Percentiles rank a stretch among this genome's conserved stretches.
Evolutionary conservation across 2,113 vertebrate genomes (phyloP).

Genomic region (Pygoscelis adeliae): DNA sequence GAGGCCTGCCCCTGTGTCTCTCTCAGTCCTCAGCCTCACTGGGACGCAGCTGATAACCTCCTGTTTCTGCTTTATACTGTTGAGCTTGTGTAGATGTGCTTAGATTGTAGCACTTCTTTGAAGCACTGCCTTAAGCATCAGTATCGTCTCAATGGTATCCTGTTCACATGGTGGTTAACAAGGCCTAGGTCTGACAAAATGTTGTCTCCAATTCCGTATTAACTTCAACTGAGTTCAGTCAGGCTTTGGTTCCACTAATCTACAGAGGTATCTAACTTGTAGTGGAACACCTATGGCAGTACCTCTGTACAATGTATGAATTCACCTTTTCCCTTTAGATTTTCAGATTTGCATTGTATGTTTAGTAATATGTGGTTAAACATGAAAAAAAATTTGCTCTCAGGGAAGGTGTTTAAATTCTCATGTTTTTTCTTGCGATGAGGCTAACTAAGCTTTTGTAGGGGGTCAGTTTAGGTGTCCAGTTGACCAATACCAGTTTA

Average conservation of each 20-base stretch:
- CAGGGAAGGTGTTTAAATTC: not conserved
- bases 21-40: not conserved
- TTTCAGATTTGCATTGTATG: not conserved
- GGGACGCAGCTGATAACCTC: not conserved
- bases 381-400: not conserved
- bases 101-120: not conserved
- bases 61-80: not conserved
- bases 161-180: not conserved
- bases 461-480: not conserved
- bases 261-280: accelerated
- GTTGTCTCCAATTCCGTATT: not conserved
- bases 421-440: not conserved
- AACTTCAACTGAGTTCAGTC: not conserved
- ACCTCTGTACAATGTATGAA: not conserved
- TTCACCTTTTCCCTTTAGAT: not conserved
- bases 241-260: not conserved
- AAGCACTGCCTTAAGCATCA: not conserved
- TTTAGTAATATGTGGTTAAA: not conserved
- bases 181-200: not conserved
- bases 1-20: not conserved
- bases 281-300: accelerated
- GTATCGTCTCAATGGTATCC: not conserved
- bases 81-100: not conserved
- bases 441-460: not conserved
- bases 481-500: not conserved